Percentiles rank a stretch among this genome's conserved stretches.
Conservation (phyloP, 1,140 invertebrate genomes). For the Trachymyrmex septentrionalis region DNA sequence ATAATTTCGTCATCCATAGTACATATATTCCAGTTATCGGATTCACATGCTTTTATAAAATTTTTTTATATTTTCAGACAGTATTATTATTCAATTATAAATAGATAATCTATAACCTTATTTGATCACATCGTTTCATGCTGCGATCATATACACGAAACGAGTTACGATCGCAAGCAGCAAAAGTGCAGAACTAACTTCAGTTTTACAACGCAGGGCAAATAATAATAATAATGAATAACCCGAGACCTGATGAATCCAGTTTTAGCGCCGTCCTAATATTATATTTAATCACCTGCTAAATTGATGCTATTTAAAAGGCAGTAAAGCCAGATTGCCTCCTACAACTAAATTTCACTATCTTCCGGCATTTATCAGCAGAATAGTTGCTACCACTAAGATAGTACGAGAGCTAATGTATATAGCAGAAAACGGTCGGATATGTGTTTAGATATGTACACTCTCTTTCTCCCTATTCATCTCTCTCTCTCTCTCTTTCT, state of each 20-base stretch:
- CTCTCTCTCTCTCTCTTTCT: neutral
- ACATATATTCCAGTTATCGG: no score
- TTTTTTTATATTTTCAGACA: neutral
- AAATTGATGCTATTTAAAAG: conserved; percentile 35
- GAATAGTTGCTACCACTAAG: neutral
- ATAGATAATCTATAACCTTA: neutral
- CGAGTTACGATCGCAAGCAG: neutral
- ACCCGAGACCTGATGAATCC: conserved; percentile 24
- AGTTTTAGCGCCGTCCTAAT: conserved; percentile 26
- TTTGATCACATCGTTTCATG: neutral
- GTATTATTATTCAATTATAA: conserved; percentile 29
- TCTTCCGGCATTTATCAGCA: conserved; percentile 14
- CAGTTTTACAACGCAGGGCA: conserved; percentile 9
- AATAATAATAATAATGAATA: conserved; percentile 46
- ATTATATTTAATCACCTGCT: conserved; percentile 26
- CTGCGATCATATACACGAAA: neutral
- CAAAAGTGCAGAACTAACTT: conserved; percentile 42
- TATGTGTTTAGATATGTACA: neutral
- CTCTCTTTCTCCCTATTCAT: neutral
- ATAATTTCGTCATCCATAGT: neutral
- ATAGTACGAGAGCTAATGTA: neutral
- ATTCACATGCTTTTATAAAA: neutral
- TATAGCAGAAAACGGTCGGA: neutral
- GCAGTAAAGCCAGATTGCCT: conserved; percentile 37
- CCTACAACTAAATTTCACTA: conserved; percentile 29